A percentile compares a stretch with the other conserved stretches of the same genome.
These are phyloP conservation scores for Cordilura impudica DNA, from an alignment of 2,888 invertebrate genomes.

Conservation along the genomic window DNA sequence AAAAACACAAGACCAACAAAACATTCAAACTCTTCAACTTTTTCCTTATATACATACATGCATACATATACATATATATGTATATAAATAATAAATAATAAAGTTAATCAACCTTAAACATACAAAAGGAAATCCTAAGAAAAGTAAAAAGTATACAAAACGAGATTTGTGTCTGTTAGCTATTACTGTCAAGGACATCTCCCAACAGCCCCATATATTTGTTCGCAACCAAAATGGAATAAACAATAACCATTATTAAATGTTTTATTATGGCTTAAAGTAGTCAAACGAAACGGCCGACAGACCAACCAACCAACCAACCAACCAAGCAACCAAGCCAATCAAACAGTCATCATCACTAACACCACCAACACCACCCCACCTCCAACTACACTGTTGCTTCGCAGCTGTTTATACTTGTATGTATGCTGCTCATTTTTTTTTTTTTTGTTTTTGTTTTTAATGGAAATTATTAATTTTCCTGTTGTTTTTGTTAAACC, in stretches of 20 bases:
- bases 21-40: background rate
- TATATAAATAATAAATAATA: background rate
- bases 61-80: too few relatives aligned
- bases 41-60: too few relatives aligned
- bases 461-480: conserved; percentile 5
- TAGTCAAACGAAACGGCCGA: background rate
- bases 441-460: background rate
- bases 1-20: background rate
- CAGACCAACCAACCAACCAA: conserved; percentile 18
- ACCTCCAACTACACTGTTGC: conserved; percentile 17
- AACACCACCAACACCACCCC: background rate
- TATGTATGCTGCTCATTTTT: background rate
- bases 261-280: conserved; percentile 18
- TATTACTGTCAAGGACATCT: background rate
- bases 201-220: background rate
- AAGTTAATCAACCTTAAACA: background rate
- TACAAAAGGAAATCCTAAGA: background rate
- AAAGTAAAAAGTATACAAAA: background rate
- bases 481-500: background rate
- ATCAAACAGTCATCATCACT: conserved; percentile 18
- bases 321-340: background rate
- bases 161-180: conserved; percentile 4
- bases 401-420: background rate
- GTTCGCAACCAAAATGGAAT: background rate
- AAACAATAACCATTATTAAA: background rate